A percentile compares a stretch with the other conserved stretches of the same genome.
Evolutionary conservation across 2,888 invertebrate genomes (phyloP).

Genomic region (Tachina lurida): DNA sequence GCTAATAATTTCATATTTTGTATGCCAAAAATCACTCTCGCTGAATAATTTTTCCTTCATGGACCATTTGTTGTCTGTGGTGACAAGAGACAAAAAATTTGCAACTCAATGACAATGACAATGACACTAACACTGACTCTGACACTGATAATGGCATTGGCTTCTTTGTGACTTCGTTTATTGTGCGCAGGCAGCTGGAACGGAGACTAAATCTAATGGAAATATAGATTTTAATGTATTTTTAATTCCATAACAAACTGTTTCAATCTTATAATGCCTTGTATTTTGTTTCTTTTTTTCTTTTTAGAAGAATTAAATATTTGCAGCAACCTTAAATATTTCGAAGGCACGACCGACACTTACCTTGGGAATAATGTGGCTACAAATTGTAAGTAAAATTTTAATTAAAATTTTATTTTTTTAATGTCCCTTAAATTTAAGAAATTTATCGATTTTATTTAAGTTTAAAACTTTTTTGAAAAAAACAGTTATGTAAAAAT

Average conservation of each 20-base stretch:
- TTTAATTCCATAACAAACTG: conserved; percentile 35
- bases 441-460: too few relatives aligned
- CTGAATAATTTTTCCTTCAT: not conserved
- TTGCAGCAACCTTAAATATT: not conserved
- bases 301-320: not conserved
- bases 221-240: conserved; percentile 23
- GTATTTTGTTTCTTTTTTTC: not conserved
- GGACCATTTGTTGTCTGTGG: not conserved
- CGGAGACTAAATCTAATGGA: conserved; percentile 19
- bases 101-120: conserved; percentile 11
- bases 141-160: not conserved
- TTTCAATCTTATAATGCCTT: not conserved
- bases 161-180: not conserved
- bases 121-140: too few relatives aligned
- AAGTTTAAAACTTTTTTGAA: too few relatives aligned
- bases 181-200: not conserved
- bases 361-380: not conserved
- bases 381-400: not conserved
- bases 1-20: conserved; percentile 2
- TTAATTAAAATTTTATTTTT: not conserved
- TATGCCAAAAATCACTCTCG: not conserved
- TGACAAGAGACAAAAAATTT: not conserved
- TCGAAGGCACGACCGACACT: not conserved
- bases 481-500: too few relatives aligned
- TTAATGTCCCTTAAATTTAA: too few relatives aligned